phyloP scores from a whole-genome alignment of 2,113 vertebrate genomes.

The Pedetes capensis region DNA sequence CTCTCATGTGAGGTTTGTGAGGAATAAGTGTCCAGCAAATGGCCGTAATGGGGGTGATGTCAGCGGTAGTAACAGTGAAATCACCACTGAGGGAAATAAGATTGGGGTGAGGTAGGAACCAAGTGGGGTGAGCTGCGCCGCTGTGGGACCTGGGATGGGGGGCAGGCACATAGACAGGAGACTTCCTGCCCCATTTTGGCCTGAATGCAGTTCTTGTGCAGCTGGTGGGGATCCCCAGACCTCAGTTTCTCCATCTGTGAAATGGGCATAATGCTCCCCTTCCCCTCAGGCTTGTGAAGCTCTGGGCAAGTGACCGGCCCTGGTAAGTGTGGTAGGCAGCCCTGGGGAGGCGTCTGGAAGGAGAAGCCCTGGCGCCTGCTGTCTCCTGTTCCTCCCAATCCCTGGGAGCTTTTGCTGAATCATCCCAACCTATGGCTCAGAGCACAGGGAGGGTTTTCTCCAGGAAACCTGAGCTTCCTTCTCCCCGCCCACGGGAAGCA shows the following conservation, averaged over 20 bases:
- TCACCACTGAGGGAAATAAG: neutral
- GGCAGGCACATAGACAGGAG: neutral
- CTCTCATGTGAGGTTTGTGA: neutral
- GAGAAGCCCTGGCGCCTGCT: neutral
- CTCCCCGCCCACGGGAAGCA: too few relatives aligned
- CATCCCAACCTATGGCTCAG: constrained; percentile 25
- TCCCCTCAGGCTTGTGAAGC: neutral
- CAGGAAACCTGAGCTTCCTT: neutral
- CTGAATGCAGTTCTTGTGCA: neutral
- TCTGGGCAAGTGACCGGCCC: neutral
- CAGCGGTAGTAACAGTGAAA: neutral
- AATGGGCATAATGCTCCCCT: neutral
- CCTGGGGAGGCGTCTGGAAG: neutral
- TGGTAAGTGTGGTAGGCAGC: neutral
- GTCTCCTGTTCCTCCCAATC: neutral
- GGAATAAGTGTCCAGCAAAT: neutral
- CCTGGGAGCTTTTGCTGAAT: constrained; percentile 61
- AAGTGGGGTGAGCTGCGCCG: neutral
- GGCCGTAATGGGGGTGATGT: neutral
- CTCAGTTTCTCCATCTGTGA: constrained; percentile 23
- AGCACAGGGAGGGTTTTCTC: neutral
- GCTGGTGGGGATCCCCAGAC: neutral
- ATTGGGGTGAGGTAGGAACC: neutral
- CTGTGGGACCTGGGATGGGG: neutral
- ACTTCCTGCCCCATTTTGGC: neutral